Evolutionary conservation across 2,888 invertebrate genomes (phyloP), one percentile per base, ranked within the genome.

Genomic region (Apeira syringaria): DNA sequence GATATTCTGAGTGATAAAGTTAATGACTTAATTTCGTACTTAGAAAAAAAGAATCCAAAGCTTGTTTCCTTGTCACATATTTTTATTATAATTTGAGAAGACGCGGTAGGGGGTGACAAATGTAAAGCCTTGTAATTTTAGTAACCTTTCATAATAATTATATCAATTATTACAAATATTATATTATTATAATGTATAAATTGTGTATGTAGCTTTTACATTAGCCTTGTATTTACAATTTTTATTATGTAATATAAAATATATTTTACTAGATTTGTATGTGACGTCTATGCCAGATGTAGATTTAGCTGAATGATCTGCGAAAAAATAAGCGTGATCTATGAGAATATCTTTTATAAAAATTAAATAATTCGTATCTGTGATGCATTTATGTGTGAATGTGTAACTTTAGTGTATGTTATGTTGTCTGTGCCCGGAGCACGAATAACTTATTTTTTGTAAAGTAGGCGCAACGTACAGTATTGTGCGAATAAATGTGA

Each of bases 221-320:
- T 61, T 60, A 64, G 56, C 53, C 53, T 60, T 55, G 57, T 50
- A 40, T 66, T 57, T 59, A 58, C 58, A 58, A n/a, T 58, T 50
- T 59, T 63, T 65, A 57, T 43, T 43, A 32, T 50, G 46, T 59
- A 57, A 49, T 52, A 52, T 47, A 57, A 56, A 55, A 53, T 61
- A 61, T 67, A 62, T 64, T 63, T 67, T 64, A 59, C 34, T 64
- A 64, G 59, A 53, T 59, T 57, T 60, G 41, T 60, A 61, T 60
- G 56, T 51, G 52, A 53, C 24, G 29, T 35, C 39, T 51, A 40
- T 41, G 43, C 38, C 37, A 36, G 40, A 33, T 10, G 2, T 35
- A 26, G 39, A 27, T 36, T 35, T 46, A 45, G 28, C 18, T 12
- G 39, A 38, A 43, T 38, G 15, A 47, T 47, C 24, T 43, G 11